Evolutionary conservation across 2,113 vertebrate genomes (phyloP).

Genomic region (Syrrhaptes paradoxus): DNA sequence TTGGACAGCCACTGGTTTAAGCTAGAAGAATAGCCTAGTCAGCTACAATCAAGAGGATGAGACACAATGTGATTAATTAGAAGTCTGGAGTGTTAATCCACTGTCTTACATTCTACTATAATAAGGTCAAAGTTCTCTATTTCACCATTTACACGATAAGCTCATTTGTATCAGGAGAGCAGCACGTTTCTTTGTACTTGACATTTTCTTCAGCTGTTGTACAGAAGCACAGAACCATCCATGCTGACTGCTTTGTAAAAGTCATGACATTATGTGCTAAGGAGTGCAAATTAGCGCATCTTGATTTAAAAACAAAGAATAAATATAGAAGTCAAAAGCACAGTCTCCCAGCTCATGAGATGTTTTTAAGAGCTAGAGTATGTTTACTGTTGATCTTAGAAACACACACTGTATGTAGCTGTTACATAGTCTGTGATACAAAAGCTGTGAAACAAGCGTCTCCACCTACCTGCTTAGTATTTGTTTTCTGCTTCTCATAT

Average conservation of each 20-base stretch:
- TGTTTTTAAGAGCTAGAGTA: neutral
- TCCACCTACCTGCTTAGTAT: neutral
- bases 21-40: neutral
- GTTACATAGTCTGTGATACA: neutral
- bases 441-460: neutral
- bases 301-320: constrained; percentile 4
- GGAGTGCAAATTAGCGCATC: neutral
- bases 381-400: neutral
- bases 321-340: neutral
- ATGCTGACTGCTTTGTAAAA: neutral
- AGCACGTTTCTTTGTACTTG: neutral
- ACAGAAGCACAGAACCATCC: neutral
- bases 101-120: neutral
- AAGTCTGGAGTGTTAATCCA: constrained; percentile 32
- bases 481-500: neutral
- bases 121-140: neutral
- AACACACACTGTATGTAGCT: neutral
- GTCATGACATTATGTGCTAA: neutral
- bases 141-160: neutral
- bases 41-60: neutral
- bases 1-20: neutral
- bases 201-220: constrained; percentile 22
- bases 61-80: neutral
- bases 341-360: neutral
- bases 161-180: neutral